These are phyloP conservation scores for Melinopterus prodromus DNA, from an alignment of 2,888 invertebrate species.

Conservation along the genomic window DNA sequence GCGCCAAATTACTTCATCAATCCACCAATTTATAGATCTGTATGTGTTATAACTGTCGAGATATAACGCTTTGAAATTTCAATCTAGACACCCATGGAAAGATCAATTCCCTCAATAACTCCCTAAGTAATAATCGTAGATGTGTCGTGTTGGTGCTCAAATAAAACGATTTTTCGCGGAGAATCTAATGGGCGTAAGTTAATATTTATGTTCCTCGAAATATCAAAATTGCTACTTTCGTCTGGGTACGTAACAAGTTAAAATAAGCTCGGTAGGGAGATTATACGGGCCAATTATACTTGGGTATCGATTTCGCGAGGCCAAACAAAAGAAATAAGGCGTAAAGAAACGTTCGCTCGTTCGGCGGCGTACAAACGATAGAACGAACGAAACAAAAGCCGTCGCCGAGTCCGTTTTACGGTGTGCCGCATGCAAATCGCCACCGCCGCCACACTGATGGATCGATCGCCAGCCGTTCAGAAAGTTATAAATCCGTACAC, in stretches of 20 bases:
- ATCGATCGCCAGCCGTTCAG: neutral
- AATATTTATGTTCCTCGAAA: neutral
- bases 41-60: neutral
- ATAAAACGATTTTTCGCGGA: neutral
- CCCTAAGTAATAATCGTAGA: neutral
- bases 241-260: neutral
- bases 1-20: neutral
- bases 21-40: neutral
- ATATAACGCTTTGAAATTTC: neutral
- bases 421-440: neutral
- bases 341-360: neutral
- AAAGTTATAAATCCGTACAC: constrained; percentile 4
- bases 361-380: neutral
- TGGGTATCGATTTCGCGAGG: neutral
- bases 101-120: neutral
- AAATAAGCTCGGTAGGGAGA: neutral
- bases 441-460: neutral
- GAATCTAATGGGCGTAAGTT: neutral
- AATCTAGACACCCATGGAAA: constrained; percentile 6
- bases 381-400: constrained; percentile 4
- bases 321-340: constrained; percentile 4
- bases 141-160: neutral
- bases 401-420: neutral
- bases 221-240: neutral
- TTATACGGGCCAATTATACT: neutral